Conservation (phyloP, 2,888 invertebrate genomes). For the Cremastinae sp. region DNA sequence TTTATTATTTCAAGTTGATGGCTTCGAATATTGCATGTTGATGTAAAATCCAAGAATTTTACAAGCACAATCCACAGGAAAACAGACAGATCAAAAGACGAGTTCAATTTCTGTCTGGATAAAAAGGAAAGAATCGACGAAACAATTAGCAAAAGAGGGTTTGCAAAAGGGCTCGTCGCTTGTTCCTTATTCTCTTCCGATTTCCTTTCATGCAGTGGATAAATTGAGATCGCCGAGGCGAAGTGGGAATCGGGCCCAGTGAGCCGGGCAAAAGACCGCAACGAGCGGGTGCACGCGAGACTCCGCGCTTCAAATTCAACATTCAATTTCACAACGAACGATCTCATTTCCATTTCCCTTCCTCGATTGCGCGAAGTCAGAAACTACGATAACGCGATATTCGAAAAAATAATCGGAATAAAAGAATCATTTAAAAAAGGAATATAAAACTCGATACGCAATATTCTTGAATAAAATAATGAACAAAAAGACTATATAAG, state of each 20-base stretch:
- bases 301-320: slow-evolving; percentile 54
- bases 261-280: slow-evolving; percentile 57
- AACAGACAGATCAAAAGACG: too few species aligned
- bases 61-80: too few species aligned
- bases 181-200: slow-evolving; percentile 43
- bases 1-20: too few species aligned
- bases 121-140: slow-evolving; percentile 8
- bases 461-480: too few species aligned
- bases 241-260: slow-evolving; percentile 54
- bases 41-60: too few species aligned
- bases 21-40: too few species aligned
- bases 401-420: too few species aligned
- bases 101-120: too few species aligned
- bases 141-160: slow-evolving; percentile 26
- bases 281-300: slow-evolving; percentile 49
- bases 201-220: slow-evolving; percentile 48
- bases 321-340: slow-evolving; percentile 62
- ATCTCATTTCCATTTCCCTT: slow-evolving; percentile 60
- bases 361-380: slow-evolving; percentile 48
- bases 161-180: slow-evolving; percentile 7
- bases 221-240: slow-evolving; percentile 58
- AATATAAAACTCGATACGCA: too few species aligned
- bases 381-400: slow-evolving; percentile 39
- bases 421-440: too few species aligned
- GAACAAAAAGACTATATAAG: too few species aligned